These are phyloP conservation scores for Eupsilia transversa DNA, from an alignment of 2,888 invertebrate genomes.

Conservation along the genomic window DNA sequence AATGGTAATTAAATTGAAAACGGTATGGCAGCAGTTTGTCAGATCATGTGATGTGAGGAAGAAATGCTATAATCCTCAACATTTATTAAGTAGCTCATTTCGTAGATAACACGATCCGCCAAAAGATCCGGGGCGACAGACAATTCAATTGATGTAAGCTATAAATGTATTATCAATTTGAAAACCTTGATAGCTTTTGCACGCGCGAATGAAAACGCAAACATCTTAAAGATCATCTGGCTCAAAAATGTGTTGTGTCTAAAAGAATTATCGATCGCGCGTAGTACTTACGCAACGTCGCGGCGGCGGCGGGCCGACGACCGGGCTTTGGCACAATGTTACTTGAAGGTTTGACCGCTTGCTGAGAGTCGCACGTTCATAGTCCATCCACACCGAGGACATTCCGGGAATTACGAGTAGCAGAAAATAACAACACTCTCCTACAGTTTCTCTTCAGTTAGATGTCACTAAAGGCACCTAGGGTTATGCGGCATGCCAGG, in stretches of 20 bases:
- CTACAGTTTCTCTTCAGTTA: not conserved
- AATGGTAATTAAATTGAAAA: not conserved
- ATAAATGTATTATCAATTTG: not conserved
- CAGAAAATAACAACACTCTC: not conserved
- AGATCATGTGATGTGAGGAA: not conserved
- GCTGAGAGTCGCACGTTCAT: not conserved
- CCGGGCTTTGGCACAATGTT: conserved; percentile 59
- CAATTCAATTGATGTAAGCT: not conserved
- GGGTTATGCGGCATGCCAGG: too few relatives aligned
- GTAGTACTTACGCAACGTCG: conserved; percentile 61
- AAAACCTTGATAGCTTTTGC: not conserved
- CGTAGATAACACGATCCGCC: not conserved
- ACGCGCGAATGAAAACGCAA: conserved; percentile 19
- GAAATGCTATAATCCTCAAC: not conserved
- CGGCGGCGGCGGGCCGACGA: conserved; percentile 49
- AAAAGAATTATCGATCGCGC: conserved; percentile 64
- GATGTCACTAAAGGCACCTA: not conserved
- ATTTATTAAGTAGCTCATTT: conserved; percentile 1
- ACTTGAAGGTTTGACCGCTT: conserved; percentile 62
- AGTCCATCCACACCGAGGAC: not conserved
- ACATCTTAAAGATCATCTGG: conserved; percentile 38
- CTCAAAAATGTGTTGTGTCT: conserved; percentile 52
- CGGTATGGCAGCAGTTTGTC: not conserved
- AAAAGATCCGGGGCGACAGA: not conserved
- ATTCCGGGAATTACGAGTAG: not conserved